These are phyloP conservation scores for Drosophila atroscutellata DNA, from an alignment of 2,888 invertebrate genomes.

Conservation along the genomic window DNA sequence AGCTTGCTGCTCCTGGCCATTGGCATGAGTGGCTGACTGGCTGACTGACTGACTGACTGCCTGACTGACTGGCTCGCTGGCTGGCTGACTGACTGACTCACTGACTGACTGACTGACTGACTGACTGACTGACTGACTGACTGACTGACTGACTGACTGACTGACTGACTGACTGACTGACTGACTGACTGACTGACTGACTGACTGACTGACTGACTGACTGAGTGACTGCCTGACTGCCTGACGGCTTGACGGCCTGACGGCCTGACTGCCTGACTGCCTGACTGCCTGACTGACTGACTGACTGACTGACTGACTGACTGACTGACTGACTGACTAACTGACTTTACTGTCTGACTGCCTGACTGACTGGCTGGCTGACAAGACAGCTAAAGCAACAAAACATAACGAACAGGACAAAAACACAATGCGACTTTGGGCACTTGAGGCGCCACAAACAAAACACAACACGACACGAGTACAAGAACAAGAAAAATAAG, in stretches of 20 bases:
- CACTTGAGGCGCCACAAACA: slow-evolving; percentile 62
- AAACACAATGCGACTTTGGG: slow-evolving; percentile 55
- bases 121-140: not conserved
- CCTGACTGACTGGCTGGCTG: slow-evolving; percentile 18
- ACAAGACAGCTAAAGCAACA: slow-evolving; percentile 37
- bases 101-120: slow-evolving; percentile 28
- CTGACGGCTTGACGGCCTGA: not conserved
- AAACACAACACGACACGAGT: slow-evolving; percentile 43
- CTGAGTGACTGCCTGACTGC: slow-evolving; percentile 39
- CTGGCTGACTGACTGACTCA: slow-evolving; percentile 28
- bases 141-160: slow-evolving; percentile 28
- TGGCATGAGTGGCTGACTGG: slow-evolving; percentile 36
- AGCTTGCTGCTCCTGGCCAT: slow-evolving; percentile 45
- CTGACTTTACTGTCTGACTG: slow-evolving; percentile 28
- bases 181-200: slow-evolving; percentile 16
- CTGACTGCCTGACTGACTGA: slow-evolving; percentile 24
- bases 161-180: slow-evolving; percentile 25
- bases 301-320: slow-evolving; percentile 15
- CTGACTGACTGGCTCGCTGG: slow-evolving; percentile 18
- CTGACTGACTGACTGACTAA: slow-evolving; percentile 19
- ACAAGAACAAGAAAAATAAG: slow-evolving; percentile 11
- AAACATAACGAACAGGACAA: slow-evolving; percentile 23
- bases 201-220: slow-evolving; percentile 20
- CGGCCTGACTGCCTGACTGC: slow-evolving; percentile 25
- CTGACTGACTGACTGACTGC: slow-evolving; percentile 29